phyloP scores from a whole-genome alignment of 2,888 invertebrate species.

The Melangyna quadrimaculata region DNA sequence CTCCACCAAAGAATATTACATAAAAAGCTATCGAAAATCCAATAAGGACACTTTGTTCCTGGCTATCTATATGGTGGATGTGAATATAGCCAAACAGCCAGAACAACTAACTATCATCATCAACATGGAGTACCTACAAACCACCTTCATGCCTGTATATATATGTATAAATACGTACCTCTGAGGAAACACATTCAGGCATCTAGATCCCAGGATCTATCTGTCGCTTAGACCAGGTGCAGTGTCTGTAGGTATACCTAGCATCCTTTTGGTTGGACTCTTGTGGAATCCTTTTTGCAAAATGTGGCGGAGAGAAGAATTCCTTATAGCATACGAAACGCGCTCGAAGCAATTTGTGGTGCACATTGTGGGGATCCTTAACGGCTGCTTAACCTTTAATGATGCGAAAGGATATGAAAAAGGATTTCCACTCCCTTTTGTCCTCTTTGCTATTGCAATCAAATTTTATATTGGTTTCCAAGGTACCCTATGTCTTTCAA shows the following conservation, averaged over 20 bases:
- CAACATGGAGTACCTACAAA: slow-evolving; percentile 21
- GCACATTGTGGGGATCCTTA: slow-evolving; percentile 70
- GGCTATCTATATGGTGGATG: not conserved
- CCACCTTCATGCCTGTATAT: not conserved
- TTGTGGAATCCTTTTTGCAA: slow-evolving; percentile 52
- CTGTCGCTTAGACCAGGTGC: slow-evolving; percentile 8
- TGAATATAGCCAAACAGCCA: not conserved
- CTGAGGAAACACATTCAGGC: not conserved
- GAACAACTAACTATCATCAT: slow-evolving; percentile 28
- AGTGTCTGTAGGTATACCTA: slow-evolving; percentile 2
- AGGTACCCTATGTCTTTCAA: not conserved
- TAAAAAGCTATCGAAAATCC: slow-evolving; percentile 66
- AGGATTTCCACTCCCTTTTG: slow-evolving; percentile 37
- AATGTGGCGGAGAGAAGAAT: slow-evolving; percentile 28
- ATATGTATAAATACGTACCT: not conserved
- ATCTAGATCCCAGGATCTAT: not conserved
- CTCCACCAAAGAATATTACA: slow-evolving; percentile 52
- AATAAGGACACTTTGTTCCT: slow-evolving; percentile 61
- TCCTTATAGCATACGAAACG: slow-evolving; percentile 55
- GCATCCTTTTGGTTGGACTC: slow-evolving; percentile 35
- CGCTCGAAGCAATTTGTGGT: slow-evolving; percentile 68
- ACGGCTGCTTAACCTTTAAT: slow-evolving; percentile 70
- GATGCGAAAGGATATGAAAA: slow-evolving; percentile 60
- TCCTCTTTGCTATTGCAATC: slow-evolving; percentile 1
- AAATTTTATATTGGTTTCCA: slow-evolving; percentile 12